A percentile compares a stretch with the other conserved stretches of the same genome.
phyloP scores from a whole-genome alignment of 2,113 vertebrate species.

The Machaerirhynchus nigripectus region DNA sequence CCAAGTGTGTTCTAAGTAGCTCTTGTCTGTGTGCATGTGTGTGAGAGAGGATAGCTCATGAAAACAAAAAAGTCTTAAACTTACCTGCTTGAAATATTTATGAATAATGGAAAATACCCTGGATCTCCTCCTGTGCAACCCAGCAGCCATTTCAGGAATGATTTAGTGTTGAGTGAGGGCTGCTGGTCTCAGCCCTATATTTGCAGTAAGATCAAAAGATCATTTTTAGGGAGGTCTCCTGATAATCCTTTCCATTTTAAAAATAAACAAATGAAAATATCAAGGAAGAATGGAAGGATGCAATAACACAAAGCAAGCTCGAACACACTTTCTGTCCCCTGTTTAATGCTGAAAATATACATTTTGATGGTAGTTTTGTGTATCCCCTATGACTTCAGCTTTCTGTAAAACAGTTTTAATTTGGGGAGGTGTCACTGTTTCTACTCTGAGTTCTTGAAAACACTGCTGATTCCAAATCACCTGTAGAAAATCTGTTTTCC shows the following conservation, averaged over 20 bases:
- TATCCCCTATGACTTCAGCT: background rate
- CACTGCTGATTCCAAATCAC: background rate
- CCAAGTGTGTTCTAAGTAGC: constrained; percentile 17
- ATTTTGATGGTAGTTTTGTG: background rate
- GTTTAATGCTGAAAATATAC: background rate
- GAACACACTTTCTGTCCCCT: background rate
- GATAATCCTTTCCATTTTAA: background rate
- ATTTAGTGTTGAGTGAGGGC: background rate
- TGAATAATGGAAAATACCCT: background rate
- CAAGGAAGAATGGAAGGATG: background rate
- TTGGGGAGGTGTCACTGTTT: rapidly evolving
- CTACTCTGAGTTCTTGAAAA: background rate
- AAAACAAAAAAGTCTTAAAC: background rate
- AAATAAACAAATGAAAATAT: background rate
- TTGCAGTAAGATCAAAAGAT: background rate
- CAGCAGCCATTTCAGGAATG: background rate
- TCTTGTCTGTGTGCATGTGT: background rate
- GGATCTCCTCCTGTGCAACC: background rate
- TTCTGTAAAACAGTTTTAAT: background rate
- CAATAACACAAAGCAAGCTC: background rate
- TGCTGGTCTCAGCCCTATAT: background rate
- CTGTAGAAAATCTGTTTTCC: background rate
- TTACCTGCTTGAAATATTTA: constrained; percentile 16
- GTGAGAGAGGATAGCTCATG: background rate
- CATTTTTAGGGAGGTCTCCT: background rate